Evolutionary conservation across 1,140 invertebrate genomes (phyloP).

Genomic region (Anastrepha obliqua): DNA sequence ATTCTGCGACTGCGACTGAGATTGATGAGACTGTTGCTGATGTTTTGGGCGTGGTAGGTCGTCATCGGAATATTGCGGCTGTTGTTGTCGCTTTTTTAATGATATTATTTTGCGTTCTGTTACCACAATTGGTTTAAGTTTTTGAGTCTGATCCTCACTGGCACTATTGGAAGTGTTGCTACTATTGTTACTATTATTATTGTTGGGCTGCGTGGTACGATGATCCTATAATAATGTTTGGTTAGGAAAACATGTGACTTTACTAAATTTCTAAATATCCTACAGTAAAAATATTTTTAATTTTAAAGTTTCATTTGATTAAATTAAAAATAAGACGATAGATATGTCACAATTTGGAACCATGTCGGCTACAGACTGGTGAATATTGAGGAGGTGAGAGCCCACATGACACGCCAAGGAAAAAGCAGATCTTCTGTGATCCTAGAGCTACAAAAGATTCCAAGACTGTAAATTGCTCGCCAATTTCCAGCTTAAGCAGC

Average conservation of each 20-base stretch:
- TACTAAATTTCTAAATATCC: too few species aligned
- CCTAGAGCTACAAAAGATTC: too few species aligned
- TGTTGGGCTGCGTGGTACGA: conserved; percentile 56
- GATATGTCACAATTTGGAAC: too few species aligned
- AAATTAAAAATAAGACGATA: too few species aligned
- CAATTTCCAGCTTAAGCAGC: too few species aligned
- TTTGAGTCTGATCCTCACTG: conserved; percentile 59
- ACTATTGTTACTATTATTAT: conserved; percentile 60
- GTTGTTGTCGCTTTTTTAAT: conserved; percentile 68
- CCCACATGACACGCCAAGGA: too few species aligned
- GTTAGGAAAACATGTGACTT: background rate
- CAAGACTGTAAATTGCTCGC: too few species aligned
- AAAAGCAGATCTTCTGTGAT: too few species aligned
- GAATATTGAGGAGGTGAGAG: too few species aligned
- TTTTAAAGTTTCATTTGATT: too few species aligned
- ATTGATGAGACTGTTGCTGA: conserved; percentile 38
- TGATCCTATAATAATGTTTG: conserved; percentile 63
- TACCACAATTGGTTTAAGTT: conserved; percentile 62
- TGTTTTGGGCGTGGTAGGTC: conserved; percentile 26
- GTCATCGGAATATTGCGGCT: conserved; percentile 46
- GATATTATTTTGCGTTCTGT: conserved; percentile 72
- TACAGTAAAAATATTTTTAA: too few species aligned
- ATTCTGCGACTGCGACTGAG: conserved; percentile 28
- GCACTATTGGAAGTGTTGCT: conserved; percentile 43
- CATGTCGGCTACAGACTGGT: too few species aligned